Percentiles rank a stretch among this genome's conserved stretches.
These are phyloP conservation scores for Ceraclea dissimilis DNA, from an alignment of 2,888 invertebrate species.

Conservation along the genomic window DNA sequence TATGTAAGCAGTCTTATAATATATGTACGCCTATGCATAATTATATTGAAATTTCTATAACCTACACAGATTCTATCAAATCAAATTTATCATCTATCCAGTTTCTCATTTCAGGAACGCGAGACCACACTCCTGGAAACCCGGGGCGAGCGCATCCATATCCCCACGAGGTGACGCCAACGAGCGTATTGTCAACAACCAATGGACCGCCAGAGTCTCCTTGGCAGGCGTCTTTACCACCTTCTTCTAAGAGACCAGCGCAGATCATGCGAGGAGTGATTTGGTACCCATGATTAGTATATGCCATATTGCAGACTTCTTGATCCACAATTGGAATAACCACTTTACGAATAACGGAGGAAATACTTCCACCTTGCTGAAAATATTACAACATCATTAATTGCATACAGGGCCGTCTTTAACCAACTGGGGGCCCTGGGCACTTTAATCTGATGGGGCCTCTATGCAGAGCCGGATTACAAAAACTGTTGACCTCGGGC, in stretches of 20 bases:
- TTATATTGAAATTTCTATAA: too few relatives aligned
- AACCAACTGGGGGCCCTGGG: too few relatives aligned
- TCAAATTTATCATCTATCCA: not conserved
- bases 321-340: constrained; percentile 17
- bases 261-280: constrained; percentile 42
- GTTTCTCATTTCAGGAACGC: constrained; percentile 33
- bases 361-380: not conserved
- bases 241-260: constrained; percentile 36
- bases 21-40: too few relatives aligned
- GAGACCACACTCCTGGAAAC: constrained; percentile 52
- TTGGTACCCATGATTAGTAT: not conserved
- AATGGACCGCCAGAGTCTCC: constrained; percentile 55
- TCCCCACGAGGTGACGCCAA: constrained; percentile 53
- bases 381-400: not conserved
- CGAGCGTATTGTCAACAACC: constrained; percentile 37
- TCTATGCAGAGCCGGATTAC: too few relatives aligned
- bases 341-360: constrained; percentile 1
- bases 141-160: constrained; percentile 45
- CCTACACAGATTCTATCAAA: too few relatives aligned
- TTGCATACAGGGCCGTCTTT: too few relatives aligned
- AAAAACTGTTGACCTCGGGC: too few relatives aligned
- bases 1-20: too few relatives aligned
- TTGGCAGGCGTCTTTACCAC: constrained; percentile 42
- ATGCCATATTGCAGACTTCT: constrained; percentile 1
- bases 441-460: too few relatives aligned